Conservation (phyloP, 2,113 vertebrate genomes). For the Ceyx melanurus region DNA sequence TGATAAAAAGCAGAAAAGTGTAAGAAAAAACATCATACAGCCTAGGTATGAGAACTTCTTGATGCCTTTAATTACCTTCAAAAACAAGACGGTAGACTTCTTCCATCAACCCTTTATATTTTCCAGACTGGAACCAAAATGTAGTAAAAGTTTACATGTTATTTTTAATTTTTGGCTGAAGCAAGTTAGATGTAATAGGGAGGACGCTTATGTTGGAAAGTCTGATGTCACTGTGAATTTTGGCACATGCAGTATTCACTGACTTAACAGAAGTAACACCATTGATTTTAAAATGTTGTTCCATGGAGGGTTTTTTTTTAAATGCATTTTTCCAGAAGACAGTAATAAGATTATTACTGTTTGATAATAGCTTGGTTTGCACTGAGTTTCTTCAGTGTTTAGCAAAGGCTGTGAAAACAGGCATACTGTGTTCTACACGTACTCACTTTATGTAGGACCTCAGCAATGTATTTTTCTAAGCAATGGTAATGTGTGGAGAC, state of each 20-base stretch:
- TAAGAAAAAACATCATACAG: not conserved
- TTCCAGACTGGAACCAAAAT: constrained; percentile 60
- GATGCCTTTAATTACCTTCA: not conserved
- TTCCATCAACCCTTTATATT: constrained; percentile 8
- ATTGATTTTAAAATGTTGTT: constrained; percentile 49
- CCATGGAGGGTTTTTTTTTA: not conserved
- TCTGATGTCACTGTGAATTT: constrained; percentile 71
- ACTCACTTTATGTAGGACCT: not conserved
- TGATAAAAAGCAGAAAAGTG: not conserved
- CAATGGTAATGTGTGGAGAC: not conserved
- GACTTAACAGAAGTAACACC: constrained; percentile 53
- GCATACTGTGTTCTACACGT: constrained; percentile 1
- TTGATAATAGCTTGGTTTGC: constrained; percentile 38
- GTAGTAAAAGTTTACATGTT: constrained; percentile 28
- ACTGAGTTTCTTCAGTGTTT: constrained; percentile 19
- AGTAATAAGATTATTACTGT: constrained; percentile 37
- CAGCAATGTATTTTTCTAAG: not conserved
- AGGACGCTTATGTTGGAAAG: constrained; percentile 68
- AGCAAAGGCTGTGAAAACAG: constrained; percentile 9
- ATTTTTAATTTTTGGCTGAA: constrained; percentile 72
- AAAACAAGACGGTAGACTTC: not conserved
- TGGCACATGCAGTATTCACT: constrained; percentile 42
- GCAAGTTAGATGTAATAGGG: constrained; percentile 60
- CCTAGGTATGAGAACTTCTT: not conserved
- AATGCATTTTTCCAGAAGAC: constrained; percentile 45